phyloP scores from a whole-genome alignment of 2,113 vertebrate genomes.

The Orientallactaga bullata region DNA sequence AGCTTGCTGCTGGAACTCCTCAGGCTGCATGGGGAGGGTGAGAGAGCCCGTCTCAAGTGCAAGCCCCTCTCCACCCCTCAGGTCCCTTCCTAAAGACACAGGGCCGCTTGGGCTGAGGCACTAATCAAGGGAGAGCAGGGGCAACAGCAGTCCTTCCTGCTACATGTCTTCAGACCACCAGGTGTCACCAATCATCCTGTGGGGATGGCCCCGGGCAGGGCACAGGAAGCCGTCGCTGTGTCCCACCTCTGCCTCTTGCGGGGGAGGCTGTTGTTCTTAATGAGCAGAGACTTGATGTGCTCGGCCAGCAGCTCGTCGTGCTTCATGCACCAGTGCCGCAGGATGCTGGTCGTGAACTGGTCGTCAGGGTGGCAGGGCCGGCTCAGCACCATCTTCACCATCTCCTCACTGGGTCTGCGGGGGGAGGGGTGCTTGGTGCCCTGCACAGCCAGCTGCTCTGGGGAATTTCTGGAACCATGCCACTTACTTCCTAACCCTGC shows the following conservation, averaged over 20 bases:
- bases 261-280: constrained; percentile 98
- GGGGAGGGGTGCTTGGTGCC: fast-evolving
- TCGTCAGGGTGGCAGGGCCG: constrained; percentile 95
- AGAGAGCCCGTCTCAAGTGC: not conserved
- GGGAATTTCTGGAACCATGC: not conserved
- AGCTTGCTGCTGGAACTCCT: constrained; percentile 97
- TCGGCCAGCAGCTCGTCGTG: constrained; percentile 94
- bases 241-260: constrained; percentile 95
- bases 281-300: constrained; percentile 96
- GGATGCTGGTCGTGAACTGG: constrained; percentile 98
- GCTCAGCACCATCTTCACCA: constrained; percentile 99
- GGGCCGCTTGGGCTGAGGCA: fast-evolving
- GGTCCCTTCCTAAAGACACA: not conserved
- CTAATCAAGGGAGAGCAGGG: not conserved
- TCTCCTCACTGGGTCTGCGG: constrained; percentile 95
- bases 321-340: constrained; percentile 96
- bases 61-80: not conserved
- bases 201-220: too few species aligned
- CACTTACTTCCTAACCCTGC: not conserved
- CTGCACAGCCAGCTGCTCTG: not conserved
- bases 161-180: constrained; percentile 55
- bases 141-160: not conserved
- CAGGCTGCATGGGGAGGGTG: constrained; percentile 84
- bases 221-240: fast-evolving
- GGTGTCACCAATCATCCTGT: constrained; percentile 65